phyloP scores from a whole-genome alignment of 2,113 vertebrate species.

The Alectura lathami region DNA sequence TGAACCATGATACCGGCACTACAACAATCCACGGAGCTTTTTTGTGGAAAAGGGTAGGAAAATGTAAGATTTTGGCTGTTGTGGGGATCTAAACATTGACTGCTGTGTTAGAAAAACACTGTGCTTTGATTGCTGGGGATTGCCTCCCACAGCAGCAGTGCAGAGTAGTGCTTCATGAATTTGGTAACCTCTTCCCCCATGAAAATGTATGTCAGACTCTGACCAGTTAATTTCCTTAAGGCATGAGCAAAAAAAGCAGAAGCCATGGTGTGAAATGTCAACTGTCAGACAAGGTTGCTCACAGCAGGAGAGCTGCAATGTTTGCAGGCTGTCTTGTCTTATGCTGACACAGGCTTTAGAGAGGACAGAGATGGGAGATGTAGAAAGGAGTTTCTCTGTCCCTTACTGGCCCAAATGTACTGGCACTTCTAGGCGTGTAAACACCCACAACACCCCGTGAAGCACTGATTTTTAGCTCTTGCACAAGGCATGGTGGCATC shows the following conservation, averaged over 20 bases:
- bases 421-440: neutral
- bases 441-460: neutral
- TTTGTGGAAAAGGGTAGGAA: neutral
- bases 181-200: neutral
- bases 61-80: neutral
- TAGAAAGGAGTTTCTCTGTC: neutral
- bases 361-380: neutral
- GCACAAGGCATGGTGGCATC: neutral
- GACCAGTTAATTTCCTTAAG: neutral
- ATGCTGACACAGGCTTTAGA: neutral
- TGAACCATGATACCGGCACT: neutral
- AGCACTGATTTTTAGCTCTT: neutral
- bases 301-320: neutral
- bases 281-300: neutral
- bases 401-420: neutral
- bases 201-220: neutral
- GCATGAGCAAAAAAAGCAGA: neutral
- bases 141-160: neutral
- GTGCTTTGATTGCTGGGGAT: neutral
- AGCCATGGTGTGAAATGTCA: neutral
- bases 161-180: neutral
- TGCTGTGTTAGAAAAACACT: neutral
- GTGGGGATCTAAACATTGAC: neutral
- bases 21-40: neutral
- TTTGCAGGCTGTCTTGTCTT: neutral